Evolutionary conservation across 2,797 vertebrate species (phyloP), one percentile per base, ranked within the genome.

Genomic region (Syngnathus rostellatus): DNA sequence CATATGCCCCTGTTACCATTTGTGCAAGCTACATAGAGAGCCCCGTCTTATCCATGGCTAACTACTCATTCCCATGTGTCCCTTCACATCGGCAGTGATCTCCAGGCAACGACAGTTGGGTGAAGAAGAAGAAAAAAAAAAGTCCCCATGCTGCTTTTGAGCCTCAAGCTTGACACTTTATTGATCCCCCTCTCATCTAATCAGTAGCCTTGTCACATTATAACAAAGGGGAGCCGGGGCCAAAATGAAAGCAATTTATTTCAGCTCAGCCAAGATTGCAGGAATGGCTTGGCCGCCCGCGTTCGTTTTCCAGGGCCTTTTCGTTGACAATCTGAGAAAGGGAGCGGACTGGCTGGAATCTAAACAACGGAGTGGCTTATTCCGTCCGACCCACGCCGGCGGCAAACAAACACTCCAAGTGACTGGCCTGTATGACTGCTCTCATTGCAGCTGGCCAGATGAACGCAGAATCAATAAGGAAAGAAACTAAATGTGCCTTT

Each of bases 201-300:
- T 92, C 90, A 90, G 90, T 84, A 88, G 88, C 88, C 84, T 85
- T 92, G 90, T 92, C 92, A 91, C 89, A 90, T 88, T 88, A 89
- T 87, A 90, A 91, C 89, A 90, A 91, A 58, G 51, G 84, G 84
- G 71, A 80, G 83, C 85, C 86, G 73, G 17, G 75, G 83, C 77
- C 80, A 80, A 90, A 90, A 91, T 87, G 86, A 92, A 92, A 91
- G 89, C 90, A 91, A 92, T 92, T 91, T 91, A 90, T 86, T 88
- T 81, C 83, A 83, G 85, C 84, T 77, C 77, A 63, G 77, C 75
- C 80, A 83, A 89, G 85, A 91, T 89, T 90, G 90, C 83, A 81
- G 79, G 81, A 83, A 85, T 79, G 87, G 75, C 65, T 72, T 66
- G 86, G 74, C 66, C 69, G 70, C 73, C 75, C 60, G 5, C 67